Percentiles rank a stretch among this genome's conserved stretches.
Conservation (phyloP, 2,113 vertebrate genomes). For the Gyps fulvus region DNA sequence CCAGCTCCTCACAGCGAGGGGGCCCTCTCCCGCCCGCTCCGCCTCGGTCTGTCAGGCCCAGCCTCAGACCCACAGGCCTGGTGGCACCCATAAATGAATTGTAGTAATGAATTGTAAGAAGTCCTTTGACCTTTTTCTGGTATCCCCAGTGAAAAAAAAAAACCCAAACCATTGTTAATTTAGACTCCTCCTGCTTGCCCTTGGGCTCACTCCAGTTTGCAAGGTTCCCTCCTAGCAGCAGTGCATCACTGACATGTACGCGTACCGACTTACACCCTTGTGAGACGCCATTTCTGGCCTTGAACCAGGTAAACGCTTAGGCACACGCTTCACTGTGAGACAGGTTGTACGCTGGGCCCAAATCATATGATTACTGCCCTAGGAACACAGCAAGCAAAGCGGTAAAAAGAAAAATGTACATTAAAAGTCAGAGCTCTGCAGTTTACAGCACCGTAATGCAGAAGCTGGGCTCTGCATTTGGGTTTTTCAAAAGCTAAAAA, state of each 20-base stretch:
- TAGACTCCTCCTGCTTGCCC: background rate
- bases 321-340: background rate
- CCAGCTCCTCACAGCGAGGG: rapidly evolving
- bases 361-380: background rate
- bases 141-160: background rate
- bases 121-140: background rate
- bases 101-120: rapidly evolving
- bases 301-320: background rate
- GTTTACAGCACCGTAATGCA: rapidly evolving
- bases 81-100: rapidly evolving
- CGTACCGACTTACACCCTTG: rapidly evolving
- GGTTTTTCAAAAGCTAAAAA: background rate
- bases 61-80: rapidly evolving
- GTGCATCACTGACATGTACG: rapidly evolving
- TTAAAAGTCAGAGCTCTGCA: background rate
- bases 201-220: background rate
- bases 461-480: background rate
- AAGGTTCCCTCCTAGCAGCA: background rate
- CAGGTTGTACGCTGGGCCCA: background rate
- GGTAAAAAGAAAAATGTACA: background rate
- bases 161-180: background rate
- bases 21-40: rapidly evolving
- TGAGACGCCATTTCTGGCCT: background rate
- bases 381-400: background rate
- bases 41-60: rapidly evolving